Conservation (phyloP, 2,113 vertebrate species). For the Leptocoma aspasia region DNA sequence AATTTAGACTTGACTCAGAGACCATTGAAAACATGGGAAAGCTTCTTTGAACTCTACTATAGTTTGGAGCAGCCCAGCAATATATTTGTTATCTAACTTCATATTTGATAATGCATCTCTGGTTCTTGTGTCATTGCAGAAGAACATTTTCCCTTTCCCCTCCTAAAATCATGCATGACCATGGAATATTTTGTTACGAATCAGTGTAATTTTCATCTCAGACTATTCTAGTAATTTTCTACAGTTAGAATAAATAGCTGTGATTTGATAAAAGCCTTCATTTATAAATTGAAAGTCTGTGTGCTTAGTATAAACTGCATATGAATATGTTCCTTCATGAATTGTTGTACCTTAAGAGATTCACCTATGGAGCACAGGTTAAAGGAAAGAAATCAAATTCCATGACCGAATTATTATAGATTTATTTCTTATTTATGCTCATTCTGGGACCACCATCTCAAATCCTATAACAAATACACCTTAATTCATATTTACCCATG, state of each 20-base stretch:
- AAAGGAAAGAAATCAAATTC: not conserved
- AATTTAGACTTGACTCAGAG: not conserved
- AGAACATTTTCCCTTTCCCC: not conserved
- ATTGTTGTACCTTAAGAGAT: not conserved
- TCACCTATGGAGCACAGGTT: not conserved
- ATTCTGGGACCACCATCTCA: not conserved
- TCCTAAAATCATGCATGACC: not conserved
- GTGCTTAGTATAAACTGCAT: not conserved
- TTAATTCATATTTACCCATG: not conserved
- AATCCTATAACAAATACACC: not conserved
- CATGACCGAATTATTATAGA: not conserved
- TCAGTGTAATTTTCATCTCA: not conserved
- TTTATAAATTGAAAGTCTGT: not conserved
- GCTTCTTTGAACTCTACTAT: not conserved
- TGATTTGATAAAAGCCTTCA: not conserved
- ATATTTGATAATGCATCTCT: not conserved
- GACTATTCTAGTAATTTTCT: not conserved
- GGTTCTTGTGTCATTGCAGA: not conserved
- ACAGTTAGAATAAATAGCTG: not conserved
- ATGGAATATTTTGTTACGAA: not conserved
- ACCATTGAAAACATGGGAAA: not conserved
- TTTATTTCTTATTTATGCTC: not conserved
- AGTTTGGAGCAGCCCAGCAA: not conserved
- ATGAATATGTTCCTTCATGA: not conserved
- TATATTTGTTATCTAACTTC: not conserved